Evolutionary conservation across 2,113 vertebrate genomes (phyloP).

Genomic region (Rhinolophus ferrumequinum): DNA sequence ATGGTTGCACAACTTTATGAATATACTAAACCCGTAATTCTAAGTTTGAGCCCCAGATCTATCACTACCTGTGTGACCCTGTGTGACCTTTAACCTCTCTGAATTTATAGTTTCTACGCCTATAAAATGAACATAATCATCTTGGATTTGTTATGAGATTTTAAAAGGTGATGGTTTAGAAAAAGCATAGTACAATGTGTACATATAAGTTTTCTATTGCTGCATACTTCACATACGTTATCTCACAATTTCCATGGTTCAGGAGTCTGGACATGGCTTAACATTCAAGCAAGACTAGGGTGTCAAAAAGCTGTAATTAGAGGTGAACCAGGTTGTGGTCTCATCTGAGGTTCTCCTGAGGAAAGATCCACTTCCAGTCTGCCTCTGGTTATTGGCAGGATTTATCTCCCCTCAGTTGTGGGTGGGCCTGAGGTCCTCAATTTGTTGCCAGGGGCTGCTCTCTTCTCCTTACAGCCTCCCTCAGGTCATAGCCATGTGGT

Average conservation of each 20-base stretch:
- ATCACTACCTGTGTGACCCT: not conserved
- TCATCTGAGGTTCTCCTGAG: not conserved
- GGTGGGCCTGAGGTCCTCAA: not conserved
- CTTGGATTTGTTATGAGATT: not conserved
- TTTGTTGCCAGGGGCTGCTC: not conserved
- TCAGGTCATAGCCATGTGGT: not conserved
- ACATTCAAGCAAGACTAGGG: not conserved
- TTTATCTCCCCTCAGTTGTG: not conserved
- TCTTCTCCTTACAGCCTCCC: not conserved
- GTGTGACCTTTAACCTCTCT: not conserved
- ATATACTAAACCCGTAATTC: not conserved
- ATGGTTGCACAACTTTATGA: not conserved
- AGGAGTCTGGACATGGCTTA: not conserved
- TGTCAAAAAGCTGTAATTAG: not conserved
- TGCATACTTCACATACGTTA: not conserved
- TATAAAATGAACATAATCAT: not conserved
- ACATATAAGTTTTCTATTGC: not conserved
- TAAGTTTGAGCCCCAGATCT: not conserved
- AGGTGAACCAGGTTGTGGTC: not conserved
- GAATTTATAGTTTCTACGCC: not conserved
- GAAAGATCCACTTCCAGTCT: not conserved
- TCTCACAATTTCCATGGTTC: not conserved
- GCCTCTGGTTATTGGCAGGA: not conserved
- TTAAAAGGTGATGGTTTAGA: not conserved
- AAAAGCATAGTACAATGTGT: not conserved